Evolutionary conservation across 2,797 vertebrate genomes (phyloP), one percentile per base, ranked within the genome.

Genomic region (Silurus aristotelis): DNA sequence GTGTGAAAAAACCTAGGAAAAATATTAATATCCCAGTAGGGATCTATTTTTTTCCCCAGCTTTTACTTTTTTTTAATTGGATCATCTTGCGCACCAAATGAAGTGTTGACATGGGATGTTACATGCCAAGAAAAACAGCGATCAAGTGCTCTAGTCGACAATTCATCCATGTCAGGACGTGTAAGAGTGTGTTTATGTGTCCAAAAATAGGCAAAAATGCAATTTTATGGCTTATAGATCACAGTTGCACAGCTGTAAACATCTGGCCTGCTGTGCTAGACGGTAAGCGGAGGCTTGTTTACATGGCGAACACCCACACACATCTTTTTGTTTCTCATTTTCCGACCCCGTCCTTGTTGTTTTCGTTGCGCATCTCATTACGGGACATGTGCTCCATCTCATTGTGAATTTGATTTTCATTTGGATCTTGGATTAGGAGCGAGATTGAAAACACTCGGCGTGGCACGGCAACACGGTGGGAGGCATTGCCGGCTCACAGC

Each of bases 191-290:
- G 71, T 80, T 78, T 76, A 61, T 38, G 25, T 72, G 15, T 64
- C n/a, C 61, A 83, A 66, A 60, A 31, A 27, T 5, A 63, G 20
- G 38, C 25, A 48, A 48, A 19, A 64, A 1, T 22, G 61, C 17
- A 46, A 48, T 82, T 85, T 85, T 55, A 72, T 83, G 6, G 14
- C 12, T 13, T 55, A 20, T 52, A 48, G 43, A 52, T 61, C 31
- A 20, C 48, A 6, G 75, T 66, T 70, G 68, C 19, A 80, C 22
- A 71, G 25, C 19, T 82, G 67, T 58, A 84, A 83, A 86, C 84
- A 86, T 73, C 27, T 76, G 80, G 55, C 61, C 81, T 85, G 43
- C 83, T 77, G 82, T 61, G 25, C 60, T 75, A 7, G 17, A 46
- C 82, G 82, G 46, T 85, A 73, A 63, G 72, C 13, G 63, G 43